Evolutionary conservation across 1,140 invertebrate genomes (phyloP), one percentile per base, ranked within the genome.

Genomic region (Euborellia annulipes): DNA sequence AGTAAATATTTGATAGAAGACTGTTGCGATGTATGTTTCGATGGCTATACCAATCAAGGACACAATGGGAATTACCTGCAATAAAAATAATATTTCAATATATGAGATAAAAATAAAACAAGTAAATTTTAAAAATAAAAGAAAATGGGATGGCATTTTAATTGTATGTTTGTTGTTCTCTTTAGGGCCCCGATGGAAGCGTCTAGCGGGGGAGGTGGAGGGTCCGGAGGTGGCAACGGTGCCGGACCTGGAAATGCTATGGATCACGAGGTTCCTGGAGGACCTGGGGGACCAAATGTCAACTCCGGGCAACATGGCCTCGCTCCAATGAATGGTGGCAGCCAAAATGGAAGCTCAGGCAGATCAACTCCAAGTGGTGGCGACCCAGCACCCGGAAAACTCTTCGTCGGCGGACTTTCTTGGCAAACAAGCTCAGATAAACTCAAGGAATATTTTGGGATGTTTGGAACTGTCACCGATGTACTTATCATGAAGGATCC

Each of bases 401-500:
- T 90, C 13, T 92, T 90, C 60, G 86, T 91, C 19, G 87, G 86
- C 13, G 86, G 87, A 0, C 73, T 90, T 32, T 88, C 84, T 56
- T 91, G 86, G 86, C 85, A 89, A 62, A 91, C 87, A 14, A 86
- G 83, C 54, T 82, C 82, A 27, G 86, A 92, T 61, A 90, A 89
- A 61, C 71, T 92, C 6, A 71, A 82, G 54, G 84, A 89, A 52
- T 90, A 92, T 60, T 92, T 92, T 57, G 79, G 81, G 43, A 87
- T 88, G 78, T 92, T 89, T 55, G 87, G 87, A 42, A 79, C 80
- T 3, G 85, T 91, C 47, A 85, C 85, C n/a, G 86, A 91, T 60
- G 86, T 90, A 37, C 76, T 90, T 40, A 89, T 91, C 55, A 90
- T 90, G 85, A 91, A 90, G 71, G 86, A 91, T 68, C 86, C 86